Evolutionary conservation across 1,140 invertebrate genomes (phyloP), one percentile per base, ranked within the genome.

Genomic region (Holotrichia oblita): DNA sequence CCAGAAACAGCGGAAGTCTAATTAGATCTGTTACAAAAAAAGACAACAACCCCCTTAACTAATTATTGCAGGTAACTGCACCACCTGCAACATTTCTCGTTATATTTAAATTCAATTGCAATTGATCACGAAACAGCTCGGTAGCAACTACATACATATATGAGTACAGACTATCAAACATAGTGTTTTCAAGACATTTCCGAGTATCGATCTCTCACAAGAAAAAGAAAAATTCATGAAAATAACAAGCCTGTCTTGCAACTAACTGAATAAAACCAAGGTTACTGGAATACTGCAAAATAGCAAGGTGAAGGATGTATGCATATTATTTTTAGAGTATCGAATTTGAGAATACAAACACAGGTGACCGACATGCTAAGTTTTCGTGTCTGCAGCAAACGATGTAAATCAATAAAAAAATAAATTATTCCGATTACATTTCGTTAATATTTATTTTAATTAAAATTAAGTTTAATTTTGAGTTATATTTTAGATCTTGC

Each of bases 301-400:
- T 6, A 17, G 14, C 14, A 69, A 69, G 61, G 61, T 69, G 61
- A 69, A 69, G 61, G 61, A 27, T 27, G 24, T 27, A 69, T 34
- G 22, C 20, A 34, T 69, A 69, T 55, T 55, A 55, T n/a, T 55
- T 55, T 55, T 55, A n/a, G 3, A 14, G n/a, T 69, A 69, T 69
- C 61, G 27, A 27, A 27, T 69, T 69, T 20, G 27, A 3, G 61
- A 69, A 69, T 69, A 69, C 61, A 69, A 69, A 69, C 61, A 69
- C 61, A 69, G 8, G 20, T 34, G 61, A 69, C 27, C 61, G 61
- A 24, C 8, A 69, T 69, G 22, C n/a, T 27, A 27, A 69, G 61
- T 27, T 69, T 69, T 14, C 61, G 61, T 69, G 20, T 10, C 24
- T 10, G 8, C 24, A 55, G 22, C 27, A 34, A 2, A 34, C 4